Evolutionary conservation across 2,888 invertebrate genomes (phyloP), one percentile per base, ranked within the genome.

Genomic region (Pharmacophagus antenor): DNA sequence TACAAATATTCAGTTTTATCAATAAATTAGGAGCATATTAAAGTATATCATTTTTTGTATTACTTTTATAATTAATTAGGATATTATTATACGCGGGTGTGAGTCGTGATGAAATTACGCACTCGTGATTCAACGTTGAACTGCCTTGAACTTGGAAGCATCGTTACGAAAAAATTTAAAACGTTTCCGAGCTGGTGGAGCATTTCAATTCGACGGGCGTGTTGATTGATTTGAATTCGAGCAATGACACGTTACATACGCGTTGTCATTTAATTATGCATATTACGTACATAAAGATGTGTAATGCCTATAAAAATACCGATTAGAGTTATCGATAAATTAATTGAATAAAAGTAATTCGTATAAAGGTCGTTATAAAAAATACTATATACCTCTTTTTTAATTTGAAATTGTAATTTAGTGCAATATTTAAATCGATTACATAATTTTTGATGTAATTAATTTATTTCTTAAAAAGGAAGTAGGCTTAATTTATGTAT

Each of bases 91-190:
- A 17, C 5, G 8, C 17, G 42, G 15, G 37, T 51, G 15, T 50
- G 51, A 20, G 52, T 47, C 51, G 47, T 60, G 56, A 56, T 60
- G 37, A 31, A 44, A 44, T 53, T 54, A 51, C 57, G 58, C 52
- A 53, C 53, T 53, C 52, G 52, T 52, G 52, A 58, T 53, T 47
- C 47, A 58, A 51, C 44, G 22, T 51, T 51, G 57, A 57, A 57
- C 58, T 27, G 58, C 63, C 65, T 63, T 63, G 65, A 65, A 62
- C 63, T 62, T 46, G 31, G 46, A n/a, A 51, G 44, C 31, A 37
- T 46, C 46, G 54, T n/a, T 61, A 56, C 52, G 22, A 53, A 58
- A 58, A 58, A 52, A 52, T 53, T 31, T 53, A 22, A 47, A 58
- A 58, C 52, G 53, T 58, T 58, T 58, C 58, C 46, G 52, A 17